Percentiles rank a stretch among this genome's conserved stretches.
Evolutionary conservation across 1,140 invertebrate genomes (phyloP).

Genomic region (Akabosia matsudoensis): DNA sequence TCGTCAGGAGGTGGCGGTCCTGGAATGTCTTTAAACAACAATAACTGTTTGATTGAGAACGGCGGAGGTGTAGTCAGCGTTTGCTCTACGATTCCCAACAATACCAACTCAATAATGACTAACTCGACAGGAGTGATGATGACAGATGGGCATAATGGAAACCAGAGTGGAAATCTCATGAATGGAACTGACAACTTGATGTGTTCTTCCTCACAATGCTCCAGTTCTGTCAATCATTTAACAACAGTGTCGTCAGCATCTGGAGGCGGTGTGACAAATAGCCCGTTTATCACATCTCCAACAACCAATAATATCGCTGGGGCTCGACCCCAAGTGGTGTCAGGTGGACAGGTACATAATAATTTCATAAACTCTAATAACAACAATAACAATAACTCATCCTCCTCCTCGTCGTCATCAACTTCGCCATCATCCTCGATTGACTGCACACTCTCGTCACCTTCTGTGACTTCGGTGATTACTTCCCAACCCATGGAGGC

Average conservation of each 20-base stretch:
- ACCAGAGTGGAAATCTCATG: background rate
- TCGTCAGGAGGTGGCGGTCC: constrained; percentile 1
- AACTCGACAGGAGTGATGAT: background rate
- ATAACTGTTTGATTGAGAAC: background rate
- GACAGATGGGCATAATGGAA: background rate
- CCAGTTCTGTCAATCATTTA: background rate
- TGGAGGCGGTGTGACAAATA: background rate
- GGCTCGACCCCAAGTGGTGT: background rate
- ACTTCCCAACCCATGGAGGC: constrained; percentile 39
- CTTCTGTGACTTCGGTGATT: background rate
- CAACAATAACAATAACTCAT: background rate
- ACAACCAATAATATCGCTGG: background rate
- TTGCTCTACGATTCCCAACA: background rate
- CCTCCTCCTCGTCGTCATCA: background rate
- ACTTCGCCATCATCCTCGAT: background rate
- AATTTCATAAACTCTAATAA: constrained; percentile 13
- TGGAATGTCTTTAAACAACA: background rate
- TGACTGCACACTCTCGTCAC: background rate
- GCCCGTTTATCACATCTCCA: background rate
- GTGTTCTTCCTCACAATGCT: background rate
- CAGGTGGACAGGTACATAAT: constrained; percentile 2
- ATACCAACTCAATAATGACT: background rate
- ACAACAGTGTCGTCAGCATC: background rate
- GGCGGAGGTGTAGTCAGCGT: background rate
- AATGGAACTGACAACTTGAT: background rate